Conservation (phyloP, 2,113 vertebrate species). For the Zootoca vivipara region DNA sequence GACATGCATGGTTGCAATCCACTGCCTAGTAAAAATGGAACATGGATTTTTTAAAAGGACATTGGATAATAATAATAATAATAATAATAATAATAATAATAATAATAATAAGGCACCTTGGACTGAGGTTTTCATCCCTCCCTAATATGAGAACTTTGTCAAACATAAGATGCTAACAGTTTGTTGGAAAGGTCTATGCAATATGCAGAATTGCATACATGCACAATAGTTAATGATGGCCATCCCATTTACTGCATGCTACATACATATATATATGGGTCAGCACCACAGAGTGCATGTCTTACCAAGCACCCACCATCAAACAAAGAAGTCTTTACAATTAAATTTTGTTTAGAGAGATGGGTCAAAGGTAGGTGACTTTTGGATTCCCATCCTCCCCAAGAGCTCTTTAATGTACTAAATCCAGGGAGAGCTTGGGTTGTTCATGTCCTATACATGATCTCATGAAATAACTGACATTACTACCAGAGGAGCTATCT, state of each 20-base stretch:
- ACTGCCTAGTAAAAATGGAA: background rate
- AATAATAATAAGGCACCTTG: no score
- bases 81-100: no score
- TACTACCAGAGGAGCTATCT: background rate
- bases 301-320: background rate
- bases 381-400: slow-evolving; percentile 7
- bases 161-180: background rate
- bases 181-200: background rate
- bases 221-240: no score
- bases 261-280: no score
- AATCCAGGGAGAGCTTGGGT: slow-evolving; percentile 25
- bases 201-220: background rate
- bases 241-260: background rate
- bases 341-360: background rate
- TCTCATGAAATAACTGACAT: slow-evolving; percentile 31
- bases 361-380: slow-evolving; percentile 52
- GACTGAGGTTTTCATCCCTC: background rate
- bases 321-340: background rate
- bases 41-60: no score
- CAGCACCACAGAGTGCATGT: background rate
- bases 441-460: background rate
- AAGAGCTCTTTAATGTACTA: slow-evolving; percentile 38
- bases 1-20: background rate
- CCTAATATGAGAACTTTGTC: background rate
- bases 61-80: no score